phyloP scores from a whole-genome alignment of 2,113 vertebrate species.

The Takifugu bimaculatus region DNA sequence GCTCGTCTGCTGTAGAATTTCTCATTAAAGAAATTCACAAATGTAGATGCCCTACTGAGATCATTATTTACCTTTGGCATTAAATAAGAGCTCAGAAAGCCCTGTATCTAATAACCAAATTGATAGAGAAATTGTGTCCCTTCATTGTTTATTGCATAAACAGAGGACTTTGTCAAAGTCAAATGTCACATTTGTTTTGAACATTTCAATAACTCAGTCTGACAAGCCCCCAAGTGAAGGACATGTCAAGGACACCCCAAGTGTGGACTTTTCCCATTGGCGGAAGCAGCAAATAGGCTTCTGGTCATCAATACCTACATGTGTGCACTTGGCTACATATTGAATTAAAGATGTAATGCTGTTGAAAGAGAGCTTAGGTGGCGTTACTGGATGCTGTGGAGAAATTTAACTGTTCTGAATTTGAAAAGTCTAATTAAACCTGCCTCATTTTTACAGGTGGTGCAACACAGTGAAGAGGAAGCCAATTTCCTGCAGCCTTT shows the following conservation, averaged over 20 bases:
- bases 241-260: conserved; percentile 27
- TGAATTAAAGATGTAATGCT: too few species aligned
- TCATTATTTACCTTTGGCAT: neutral
- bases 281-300: neutral
- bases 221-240: conserved; percentile 51
- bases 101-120: neutral
- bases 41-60: neutral
- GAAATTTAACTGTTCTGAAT: too few species aligned
- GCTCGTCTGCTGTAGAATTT: too few species aligned
- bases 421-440: too few species aligned
- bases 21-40: neutral
- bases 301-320: neutral
- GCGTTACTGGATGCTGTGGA: too few species aligned
- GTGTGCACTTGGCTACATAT: neutral
- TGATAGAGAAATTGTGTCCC: neutral
- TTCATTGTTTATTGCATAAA: neutral
- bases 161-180: conserved; percentile 18
- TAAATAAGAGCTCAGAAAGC: neutral
- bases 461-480: too few species aligned
- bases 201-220: conserved; percentile 45
- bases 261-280: conserved; percentile 14
- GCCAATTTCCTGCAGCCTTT: too few species aligned
- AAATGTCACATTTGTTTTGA: conserved; percentile 19
- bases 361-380: too few species aligned
- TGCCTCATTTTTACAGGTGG: too few species aligned